phyloP scores from a whole-genome alignment of 37 sponge, comb jelly and placozoan genomes.

The Halisarca cf. caerulea region DNA sequence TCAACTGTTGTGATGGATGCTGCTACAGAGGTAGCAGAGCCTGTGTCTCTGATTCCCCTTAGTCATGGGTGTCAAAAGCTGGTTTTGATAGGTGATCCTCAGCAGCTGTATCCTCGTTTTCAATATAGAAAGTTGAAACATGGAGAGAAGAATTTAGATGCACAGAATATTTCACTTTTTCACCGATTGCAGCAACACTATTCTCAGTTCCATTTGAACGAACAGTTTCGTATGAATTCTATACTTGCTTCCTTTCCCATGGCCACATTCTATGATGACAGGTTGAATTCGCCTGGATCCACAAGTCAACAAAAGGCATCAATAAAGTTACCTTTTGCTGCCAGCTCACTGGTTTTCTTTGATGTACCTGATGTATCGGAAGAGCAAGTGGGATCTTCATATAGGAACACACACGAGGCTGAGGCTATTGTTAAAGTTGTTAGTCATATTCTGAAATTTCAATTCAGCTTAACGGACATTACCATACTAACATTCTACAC shows the following conservation, averaged over 20 bases:
- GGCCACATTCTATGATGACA: slow-evolving; percentile 51
- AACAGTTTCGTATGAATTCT: slow-evolving; percentile 83
- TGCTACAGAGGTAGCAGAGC: slow-evolving; percentile 74
- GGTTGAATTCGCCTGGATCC: slow-evolving; percentile 41
- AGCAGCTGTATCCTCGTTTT: slow-evolving; percentile 63
- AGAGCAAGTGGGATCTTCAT: slow-evolving; percentile 43
- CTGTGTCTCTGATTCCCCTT: slow-evolving; percentile 52
- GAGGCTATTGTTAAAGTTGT: slow-evolving; percentile 44
- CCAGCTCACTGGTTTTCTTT: slow-evolving; percentile 63
- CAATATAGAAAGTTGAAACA: neutral
- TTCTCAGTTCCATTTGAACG: slow-evolving; percentile 48
- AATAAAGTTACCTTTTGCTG: neutral
- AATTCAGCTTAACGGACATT: slow-evolving; percentile 43
- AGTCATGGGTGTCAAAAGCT: slow-evolving; percentile 56
- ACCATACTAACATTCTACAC: slow-evolving; percentile 74
- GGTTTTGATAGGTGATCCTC: slow-evolving; percentile 73
- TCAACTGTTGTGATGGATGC: slow-evolving; percentile 71
- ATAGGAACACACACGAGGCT: slow-evolving; percentile 53
- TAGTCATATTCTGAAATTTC: slow-evolving; percentile 19
- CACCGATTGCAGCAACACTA: slow-evolving; percentile 58
- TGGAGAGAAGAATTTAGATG: neutral
- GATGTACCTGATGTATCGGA: slow-evolving; percentile 34
- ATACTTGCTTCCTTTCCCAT: slow-evolving; percentile 65
- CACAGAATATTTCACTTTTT: slow-evolving; percentile 42
- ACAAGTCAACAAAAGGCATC: neutral